Conservation (phyloP, 2,888 invertebrate genomes). For the Gandaritis pyraliata region DNA sequence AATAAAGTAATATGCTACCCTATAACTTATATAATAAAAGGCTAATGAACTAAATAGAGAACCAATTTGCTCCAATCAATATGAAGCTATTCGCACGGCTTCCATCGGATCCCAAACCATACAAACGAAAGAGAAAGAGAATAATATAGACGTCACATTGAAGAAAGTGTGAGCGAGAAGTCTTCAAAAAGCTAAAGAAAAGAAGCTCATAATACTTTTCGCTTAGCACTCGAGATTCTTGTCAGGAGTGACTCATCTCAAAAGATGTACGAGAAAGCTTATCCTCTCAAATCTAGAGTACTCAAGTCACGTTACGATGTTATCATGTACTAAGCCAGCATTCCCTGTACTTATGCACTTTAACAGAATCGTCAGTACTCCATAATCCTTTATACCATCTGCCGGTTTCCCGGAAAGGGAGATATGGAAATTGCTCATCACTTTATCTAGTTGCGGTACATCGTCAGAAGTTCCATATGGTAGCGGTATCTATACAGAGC, state of each 20-base stretch:
- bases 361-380: conserved; percentile 36
- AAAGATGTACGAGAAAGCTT: conserved; percentile 35
- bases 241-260: conserved; percentile 29
- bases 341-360: conserved; percentile 34
- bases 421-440: conserved; percentile 22
- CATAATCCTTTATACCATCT: conserved; percentile 41
- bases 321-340: conserved; percentile 35
- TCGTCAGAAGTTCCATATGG: background rate
- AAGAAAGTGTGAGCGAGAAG: too few relatives aligned
- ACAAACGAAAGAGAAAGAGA: background rate
- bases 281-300: conserved; percentile 35
- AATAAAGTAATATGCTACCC: conserved; percentile 3
- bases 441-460: conserved; percentile 5
- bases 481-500: too few relatives aligned
- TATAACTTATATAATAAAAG: conserved; percentile 5
- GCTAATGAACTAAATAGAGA: conserved; percentile 13
- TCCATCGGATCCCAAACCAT: background rate
- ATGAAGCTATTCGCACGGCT: conserved; percentile 18
- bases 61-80: conserved; percentile 35
- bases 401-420: conserved; percentile 40
- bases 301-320: conserved; percentile 38
- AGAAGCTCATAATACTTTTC: too few relatives aligned
- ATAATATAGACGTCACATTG: too few relatives aligned
- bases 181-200: too few relatives aligned
- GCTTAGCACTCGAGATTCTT: background rate